These are phyloP conservation scores for Alethe castanea DNA, from an alignment of 2,113 vertebrate genomes.

Conservation along the genomic window DNA sequence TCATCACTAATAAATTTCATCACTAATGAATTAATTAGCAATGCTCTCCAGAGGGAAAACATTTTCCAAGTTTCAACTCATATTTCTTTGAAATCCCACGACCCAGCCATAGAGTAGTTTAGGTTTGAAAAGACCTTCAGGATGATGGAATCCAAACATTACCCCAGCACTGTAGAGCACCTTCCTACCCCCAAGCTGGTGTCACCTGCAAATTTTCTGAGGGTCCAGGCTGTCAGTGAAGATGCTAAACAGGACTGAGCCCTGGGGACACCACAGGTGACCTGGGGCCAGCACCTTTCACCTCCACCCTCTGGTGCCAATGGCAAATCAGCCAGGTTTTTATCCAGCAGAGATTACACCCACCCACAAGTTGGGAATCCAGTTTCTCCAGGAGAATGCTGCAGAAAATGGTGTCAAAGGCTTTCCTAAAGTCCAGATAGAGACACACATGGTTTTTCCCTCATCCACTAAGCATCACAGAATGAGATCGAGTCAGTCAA, in stretches of 20 bases:
- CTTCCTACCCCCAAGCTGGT: neutral
- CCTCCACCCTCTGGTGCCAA: rapidly evolving
- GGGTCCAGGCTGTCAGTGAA: too few relatives aligned
- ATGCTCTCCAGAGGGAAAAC: neutral
- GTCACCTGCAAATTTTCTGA: neutral
- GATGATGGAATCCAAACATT: neutral
- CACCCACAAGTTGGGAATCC: neutral
- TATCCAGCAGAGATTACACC: neutral
- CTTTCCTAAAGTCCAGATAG: neutral
- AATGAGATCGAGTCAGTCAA: neutral
- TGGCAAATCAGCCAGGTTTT: neutral
- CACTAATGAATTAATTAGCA: slow-evolving; percentile 59
- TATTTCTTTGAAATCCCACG: slow-evolving; percentile 2
- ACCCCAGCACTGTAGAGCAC: rapidly evolving
- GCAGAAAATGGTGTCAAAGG: neutral
- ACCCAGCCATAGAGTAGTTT: neutral
- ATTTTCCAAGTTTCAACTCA: neutral
- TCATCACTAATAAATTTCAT: slow-evolving; percentile 21
- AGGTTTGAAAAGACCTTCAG: neutral
- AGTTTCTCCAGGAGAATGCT: neutral
- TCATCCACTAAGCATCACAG: neutral
- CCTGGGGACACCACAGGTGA: neutral
- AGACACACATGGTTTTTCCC: too few relatives aligned
- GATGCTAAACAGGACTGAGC: neutral
- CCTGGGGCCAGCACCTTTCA: neutral